Evolutionary conservation across 2,797 vertebrate genomes (phyloP).

Genomic region (Parauchenoglanis punctatus): DNA sequence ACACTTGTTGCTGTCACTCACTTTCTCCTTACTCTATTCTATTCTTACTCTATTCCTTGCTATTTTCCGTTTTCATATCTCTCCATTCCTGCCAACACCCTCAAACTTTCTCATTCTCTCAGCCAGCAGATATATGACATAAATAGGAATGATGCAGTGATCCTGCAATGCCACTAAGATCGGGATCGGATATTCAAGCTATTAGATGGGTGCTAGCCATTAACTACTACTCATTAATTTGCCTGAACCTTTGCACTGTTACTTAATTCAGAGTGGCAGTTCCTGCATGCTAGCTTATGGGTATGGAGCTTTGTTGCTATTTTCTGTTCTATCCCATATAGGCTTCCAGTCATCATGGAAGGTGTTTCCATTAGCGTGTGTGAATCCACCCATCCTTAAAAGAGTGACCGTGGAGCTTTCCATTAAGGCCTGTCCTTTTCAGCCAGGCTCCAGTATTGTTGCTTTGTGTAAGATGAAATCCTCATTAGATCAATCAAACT

Average conservation of each 20-base stretch:
- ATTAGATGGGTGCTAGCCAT: slow-evolving; percentile 73
- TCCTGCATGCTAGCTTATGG: slow-evolving; percentile 75
- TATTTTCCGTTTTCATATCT: slow-evolving; percentile 59
- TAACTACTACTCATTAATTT: slow-evolving; percentile 63
- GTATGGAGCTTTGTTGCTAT: slow-evolving; percentile 76
- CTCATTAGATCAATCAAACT: slow-evolving; percentile 76
- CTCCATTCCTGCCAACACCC: background rate
- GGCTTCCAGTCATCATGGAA: slow-evolving; percentile 63
- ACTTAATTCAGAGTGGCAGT: slow-evolving; percentile 76
- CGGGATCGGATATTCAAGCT: slow-evolving; percentile 71
- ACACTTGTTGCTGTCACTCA: slow-evolving; percentile 64
- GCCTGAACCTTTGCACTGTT: slow-evolving; percentile 69
- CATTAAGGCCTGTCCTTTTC: slow-evolving; percentile 76
- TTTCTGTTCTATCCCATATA: slow-evolving; percentile 71
- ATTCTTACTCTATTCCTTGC: slow-evolving; percentile 29
- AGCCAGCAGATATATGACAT: slow-evolving; percentile 72
- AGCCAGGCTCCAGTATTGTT: slow-evolving; percentile 72
- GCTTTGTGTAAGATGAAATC: slow-evolving; percentile 68
- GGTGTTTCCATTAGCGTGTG: slow-evolving; percentile 51
- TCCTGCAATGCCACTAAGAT: slow-evolving; percentile 77
- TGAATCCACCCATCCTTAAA: slow-evolving; percentile 72
- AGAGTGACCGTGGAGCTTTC: slow-evolving; percentile 74
- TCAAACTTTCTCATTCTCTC: slow-evolving; percentile 56
- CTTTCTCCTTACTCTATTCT: slow-evolving; percentile 13
- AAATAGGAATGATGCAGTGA: slow-evolving; percentile 67